Evolutionary conservation across 1,140 invertebrate genomes (phyloP).

Genomic region (Drosophila navojoa): DNA sequence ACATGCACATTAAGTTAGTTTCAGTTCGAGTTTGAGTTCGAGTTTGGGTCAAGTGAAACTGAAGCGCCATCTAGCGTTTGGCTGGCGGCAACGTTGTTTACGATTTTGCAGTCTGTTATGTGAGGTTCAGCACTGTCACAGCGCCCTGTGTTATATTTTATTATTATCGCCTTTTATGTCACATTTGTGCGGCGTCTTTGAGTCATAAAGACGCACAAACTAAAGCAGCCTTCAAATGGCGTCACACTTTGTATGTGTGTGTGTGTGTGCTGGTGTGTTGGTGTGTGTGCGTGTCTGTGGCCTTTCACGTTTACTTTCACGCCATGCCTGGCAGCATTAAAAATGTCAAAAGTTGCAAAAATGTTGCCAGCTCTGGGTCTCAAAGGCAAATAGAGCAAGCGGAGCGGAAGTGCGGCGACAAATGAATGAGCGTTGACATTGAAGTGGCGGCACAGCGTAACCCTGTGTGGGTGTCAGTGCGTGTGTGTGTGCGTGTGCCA

Average conservation of each 20-base stretch:
- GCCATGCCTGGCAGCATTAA: constrained; percentile 77
- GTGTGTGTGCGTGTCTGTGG: constrained; percentile 35
- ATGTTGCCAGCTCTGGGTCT: constrained; percentile 64
- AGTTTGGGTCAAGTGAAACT: constrained; percentile 63
- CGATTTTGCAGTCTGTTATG: constrained; percentile 81
- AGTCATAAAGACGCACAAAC: constrained; percentile 80
- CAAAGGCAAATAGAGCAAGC: constrained; percentile 38
- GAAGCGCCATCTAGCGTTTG: constrained; percentile 68
- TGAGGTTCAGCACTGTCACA: constrained; percentile 28
- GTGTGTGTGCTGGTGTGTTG: constrained; percentile 15
- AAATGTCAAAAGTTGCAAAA: constrained; percentile 82
- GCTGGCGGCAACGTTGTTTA: constrained; percentile 64
- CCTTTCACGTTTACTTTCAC: constrained; percentile 73
- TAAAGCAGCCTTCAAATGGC: constrained; percentile 58
- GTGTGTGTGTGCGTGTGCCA: constrained; percentile 27
- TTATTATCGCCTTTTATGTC: constrained; percentile 81
- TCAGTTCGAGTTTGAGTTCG: constrained; percentile 17
- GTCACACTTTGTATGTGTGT: constrained; percentile 24
- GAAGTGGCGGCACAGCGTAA: constrained; percentile 53
- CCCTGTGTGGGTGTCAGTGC: neutral
- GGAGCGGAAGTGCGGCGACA: constrained; percentile 57
- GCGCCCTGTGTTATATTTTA: constrained; percentile 71
- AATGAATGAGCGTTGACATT: constrained; percentile 78
- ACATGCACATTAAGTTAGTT: constrained; percentile 11
- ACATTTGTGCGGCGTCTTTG: constrained; percentile 81